These are phyloP conservation scores for Gonatopus flavifemur DNA, from an alignment of 1,140 invertebrate species.

Conservation along the genomic window DNA sequence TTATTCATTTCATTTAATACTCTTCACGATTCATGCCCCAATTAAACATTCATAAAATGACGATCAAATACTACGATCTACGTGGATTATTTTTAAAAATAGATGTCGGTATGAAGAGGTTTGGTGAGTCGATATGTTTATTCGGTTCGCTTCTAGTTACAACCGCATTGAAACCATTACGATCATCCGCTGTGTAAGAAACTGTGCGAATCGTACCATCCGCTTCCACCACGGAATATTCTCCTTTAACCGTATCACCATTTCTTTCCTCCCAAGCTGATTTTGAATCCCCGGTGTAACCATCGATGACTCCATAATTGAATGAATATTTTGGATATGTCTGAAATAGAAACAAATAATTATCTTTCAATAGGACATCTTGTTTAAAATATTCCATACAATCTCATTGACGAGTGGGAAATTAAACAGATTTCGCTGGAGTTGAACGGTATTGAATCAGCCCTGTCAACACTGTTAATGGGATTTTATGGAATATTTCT, in stretches of 20 bases:
- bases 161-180: conserved; percentile 63
- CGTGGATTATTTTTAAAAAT: conserved; percentile 11
- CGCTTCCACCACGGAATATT: conserved; percentile 63
- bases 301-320: conserved; percentile 62
- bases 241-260: conserved; percentile 64
- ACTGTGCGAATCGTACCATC: conserved; percentile 65
- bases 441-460: no score
- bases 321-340: conserved; percentile 60
- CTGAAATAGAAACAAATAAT: no score
- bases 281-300: conserved; percentile 61
- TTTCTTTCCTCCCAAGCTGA: conserved; percentile 58
- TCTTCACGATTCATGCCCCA: no score
- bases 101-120: conserved; percentile 24
- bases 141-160: conserved; percentile 39
- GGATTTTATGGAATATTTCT: no score
- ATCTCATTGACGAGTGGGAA: no score
- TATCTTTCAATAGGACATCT: no score
- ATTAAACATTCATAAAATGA: no score
- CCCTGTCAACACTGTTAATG: no score
- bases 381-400: no score
- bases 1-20: no score
- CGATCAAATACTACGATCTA: no score
- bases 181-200: conserved; percentile 72
- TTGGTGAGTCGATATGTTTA: conserved; percentile 12
- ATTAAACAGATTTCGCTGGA: no score